phyloP scores from a whole-genome alignment of 2,888 invertebrate species.

The Cataglyphis rosenhaueri region DNA sequence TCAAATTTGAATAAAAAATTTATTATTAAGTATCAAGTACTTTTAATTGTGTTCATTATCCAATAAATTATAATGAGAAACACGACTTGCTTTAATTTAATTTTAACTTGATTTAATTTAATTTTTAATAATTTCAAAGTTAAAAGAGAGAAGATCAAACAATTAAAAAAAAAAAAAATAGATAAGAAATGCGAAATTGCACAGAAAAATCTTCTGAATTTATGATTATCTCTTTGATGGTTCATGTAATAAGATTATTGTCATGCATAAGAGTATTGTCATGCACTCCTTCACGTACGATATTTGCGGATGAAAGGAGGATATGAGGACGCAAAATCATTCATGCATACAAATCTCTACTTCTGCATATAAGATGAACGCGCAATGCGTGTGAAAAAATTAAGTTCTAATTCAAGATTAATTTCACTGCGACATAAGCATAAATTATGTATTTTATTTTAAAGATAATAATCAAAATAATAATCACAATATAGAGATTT shows the following conservation, averaged over 20 bases:
- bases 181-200: not conserved
- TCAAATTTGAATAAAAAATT: not conserved
- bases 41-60: not conserved
- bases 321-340: slow-evolving; percentile 30
- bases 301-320: slow-evolving; percentile 23
- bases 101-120: not conserved
- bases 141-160: slow-evolving; percentile 1
- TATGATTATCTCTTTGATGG: slow-evolving; percentile 9
- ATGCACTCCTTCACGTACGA: slow-evolving; percentile 28
- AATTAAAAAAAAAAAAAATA: not conserved
- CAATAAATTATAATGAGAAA: not conserved
- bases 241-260: not conserved
- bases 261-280: not conserved
- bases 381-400: not conserved
- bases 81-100: not conserved
- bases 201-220: not conserved
- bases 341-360: slow-evolving; percentile 30
- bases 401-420: not conserved
- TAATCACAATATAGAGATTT: not conserved
- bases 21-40: not conserved
- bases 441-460: not conserved
- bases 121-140: not conserved
- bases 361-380: slow-evolving; percentile 1
- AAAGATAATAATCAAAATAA: not conserved
- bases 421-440: not conserved